Base-by-base conservation (phyloP, 2,113 vertebrate species). In the Rhagologus leucostigma region DNA sequence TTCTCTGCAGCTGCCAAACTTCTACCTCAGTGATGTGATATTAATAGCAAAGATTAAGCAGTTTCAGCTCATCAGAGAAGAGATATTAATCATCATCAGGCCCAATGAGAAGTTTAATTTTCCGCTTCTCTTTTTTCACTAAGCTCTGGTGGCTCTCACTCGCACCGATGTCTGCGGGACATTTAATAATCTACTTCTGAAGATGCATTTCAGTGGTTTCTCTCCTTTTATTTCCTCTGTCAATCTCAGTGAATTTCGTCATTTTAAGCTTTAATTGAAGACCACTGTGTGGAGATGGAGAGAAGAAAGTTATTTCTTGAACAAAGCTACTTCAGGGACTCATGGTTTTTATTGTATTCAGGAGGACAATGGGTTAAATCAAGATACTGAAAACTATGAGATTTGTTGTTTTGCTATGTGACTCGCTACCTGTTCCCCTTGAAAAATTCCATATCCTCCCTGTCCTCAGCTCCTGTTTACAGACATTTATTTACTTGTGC, bases 61-160 rank as follows among this genome's bases (percentile, higher is more conserved):
- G 47, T 96, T 93, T 95, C 95, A 92, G 93, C 93, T 96, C 92
- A 76, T 93, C 95, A 94, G 88, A 96, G 95, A 95, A 76, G 93
- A 97, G 78, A 93, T 96, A 97, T 97, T 97, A 96, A 97, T 97
- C 98, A 98, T 97, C 89, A 97, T 97, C 94, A 97, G 87, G 33
- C 80, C 90, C 90, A 95, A 83, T 87, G 89, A 98, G 91, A 95
- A 98, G 90, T 97, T 97, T 93, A 76, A 89, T 95, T 97, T 96
- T 96, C 94, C 4, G 8, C 75, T 96, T 95, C 91, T 95, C 67
- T 92, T 91, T 96, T 95, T 88, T 47, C 84, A 76, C 56, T 56
- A 71, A 92, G 33, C 62, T 94, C 63, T 77, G 88, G 56, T 35
- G 39, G 55, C 87, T 96, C 83, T 94, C 80, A 82, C 21, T 89